Evolutionary conservation across 2,888 invertebrate genomes (phyloP).

Genomic region (Drosophila maculinotata): DNA sequence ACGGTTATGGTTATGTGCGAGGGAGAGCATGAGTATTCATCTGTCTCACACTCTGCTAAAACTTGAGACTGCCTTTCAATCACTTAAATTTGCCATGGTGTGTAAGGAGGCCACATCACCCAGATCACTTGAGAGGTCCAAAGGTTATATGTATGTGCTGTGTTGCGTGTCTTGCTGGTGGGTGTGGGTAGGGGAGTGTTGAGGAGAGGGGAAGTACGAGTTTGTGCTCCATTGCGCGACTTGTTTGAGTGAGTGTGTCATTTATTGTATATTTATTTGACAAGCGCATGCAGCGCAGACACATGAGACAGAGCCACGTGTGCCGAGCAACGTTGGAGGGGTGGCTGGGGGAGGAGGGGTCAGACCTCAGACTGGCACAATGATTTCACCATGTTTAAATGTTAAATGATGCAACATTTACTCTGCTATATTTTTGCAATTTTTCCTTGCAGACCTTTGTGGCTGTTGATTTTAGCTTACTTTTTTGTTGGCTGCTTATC

Average conservation of each 20-base stretch:
- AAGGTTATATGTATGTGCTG: constrained; percentile 37
- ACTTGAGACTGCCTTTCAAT: constrained; percentile 58
- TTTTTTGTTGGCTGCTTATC: constrained; percentile 29
- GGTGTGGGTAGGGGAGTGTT: not conserved
- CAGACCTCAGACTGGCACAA: constrained; percentile 17
- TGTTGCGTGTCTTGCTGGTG: constrained; percentile 3
- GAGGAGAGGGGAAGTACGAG: not conserved
- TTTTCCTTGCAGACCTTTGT: constrained; percentile 40
- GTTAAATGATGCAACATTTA: constrained; percentile 65
- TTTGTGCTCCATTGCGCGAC: constrained; percentile 38
- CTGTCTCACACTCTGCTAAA: constrained; percentile 4
- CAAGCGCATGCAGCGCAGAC: constrained; percentile 60
- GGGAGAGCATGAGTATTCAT: constrained; percentile 11
- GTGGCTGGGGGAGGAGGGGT: not conserved
- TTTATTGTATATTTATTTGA: constrained; percentile 75
- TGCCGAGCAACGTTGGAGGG: constrained; percentile 10
- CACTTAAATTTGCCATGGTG: constrained; percentile 55
- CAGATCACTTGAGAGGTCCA: constrained; percentile 51
- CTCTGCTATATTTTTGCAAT: constrained; percentile 50
- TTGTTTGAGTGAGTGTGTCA: constrained; percentile 66
- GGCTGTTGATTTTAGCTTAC: constrained; percentile 37
- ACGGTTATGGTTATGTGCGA: constrained; percentile 50
- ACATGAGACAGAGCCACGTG: constrained; percentile 45
- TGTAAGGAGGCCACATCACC: constrained; percentile 29
- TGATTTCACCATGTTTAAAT: constrained; percentile 47